phyloP scores from a whole-genome alignment of 2,888 invertebrate genomes.

The Apodemia hepburni region DNA sequence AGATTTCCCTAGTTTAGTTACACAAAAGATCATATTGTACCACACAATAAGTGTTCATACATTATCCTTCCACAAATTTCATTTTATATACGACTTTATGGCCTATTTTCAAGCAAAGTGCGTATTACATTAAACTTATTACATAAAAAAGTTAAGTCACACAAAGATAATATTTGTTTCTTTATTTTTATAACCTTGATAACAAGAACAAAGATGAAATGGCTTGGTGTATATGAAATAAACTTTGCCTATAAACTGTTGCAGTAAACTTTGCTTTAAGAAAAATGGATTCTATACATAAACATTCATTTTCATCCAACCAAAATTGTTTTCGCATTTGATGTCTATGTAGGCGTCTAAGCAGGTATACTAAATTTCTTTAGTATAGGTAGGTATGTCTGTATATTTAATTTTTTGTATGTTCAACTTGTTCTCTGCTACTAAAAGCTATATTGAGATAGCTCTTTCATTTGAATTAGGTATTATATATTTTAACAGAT shows the following conservation, averaged over 20 bases:
- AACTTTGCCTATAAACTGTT: not conserved
- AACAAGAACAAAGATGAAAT: not conserved
- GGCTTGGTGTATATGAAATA: not conserved
- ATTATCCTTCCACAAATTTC: not conserved
- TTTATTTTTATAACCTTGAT: not conserved
- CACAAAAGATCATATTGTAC: not conserved
- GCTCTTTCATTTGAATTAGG: no score
- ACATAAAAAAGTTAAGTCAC: not conserved
- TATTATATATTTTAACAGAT: no score
- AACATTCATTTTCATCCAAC: no score
- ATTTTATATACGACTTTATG: not conserved
- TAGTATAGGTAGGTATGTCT: no score
- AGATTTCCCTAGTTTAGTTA: no score
- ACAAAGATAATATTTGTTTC: not conserved
- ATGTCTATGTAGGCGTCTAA: no score
- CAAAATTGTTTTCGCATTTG: no score
- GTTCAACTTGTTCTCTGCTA: no score
- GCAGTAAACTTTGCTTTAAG: not conserved
- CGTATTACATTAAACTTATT: slow-evolving; percentile 1
- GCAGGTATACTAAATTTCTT: no score
- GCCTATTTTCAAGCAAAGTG: not conserved
- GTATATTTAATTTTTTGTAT: no score
- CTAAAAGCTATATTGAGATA: no score
- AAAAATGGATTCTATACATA: no score
- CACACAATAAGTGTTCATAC: not conserved